A percentile compares a stretch with the other conserved stretches of the same genome.
These are phyloP conservation scores for Girardinus metallicus DNA, from an alignment of 2,797 vertebrate genomes.

Conservation along the genomic window DNA sequence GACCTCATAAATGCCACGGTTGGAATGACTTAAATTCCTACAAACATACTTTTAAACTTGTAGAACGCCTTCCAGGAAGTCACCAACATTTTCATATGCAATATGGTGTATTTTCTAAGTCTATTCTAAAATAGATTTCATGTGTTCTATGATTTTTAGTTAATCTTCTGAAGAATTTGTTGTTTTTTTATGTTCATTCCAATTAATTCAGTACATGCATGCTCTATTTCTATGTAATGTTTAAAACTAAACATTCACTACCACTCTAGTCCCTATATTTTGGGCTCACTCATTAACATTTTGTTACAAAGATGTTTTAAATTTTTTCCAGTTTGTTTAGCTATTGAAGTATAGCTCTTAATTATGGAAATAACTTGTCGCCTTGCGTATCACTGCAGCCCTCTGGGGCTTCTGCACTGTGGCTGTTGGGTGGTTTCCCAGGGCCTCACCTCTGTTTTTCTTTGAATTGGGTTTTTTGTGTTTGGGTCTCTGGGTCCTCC, in stretches of 20 bases:
- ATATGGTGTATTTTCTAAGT: not conserved
- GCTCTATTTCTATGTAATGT: not conserved
- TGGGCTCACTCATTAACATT: not conserved
- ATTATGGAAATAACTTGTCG: not conserved
- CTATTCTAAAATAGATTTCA: not conserved
- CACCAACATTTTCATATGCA: not conserved
- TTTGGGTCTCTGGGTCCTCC: not conserved
- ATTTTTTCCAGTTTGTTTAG: not conserved
- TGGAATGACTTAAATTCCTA: not conserved
- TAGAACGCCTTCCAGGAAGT: not conserved
- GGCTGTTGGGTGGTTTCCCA: not conserved
- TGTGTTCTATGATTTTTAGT: not conserved
- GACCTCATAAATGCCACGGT: not conserved
- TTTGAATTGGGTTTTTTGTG: too few species aligned
- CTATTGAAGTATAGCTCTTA: not conserved
- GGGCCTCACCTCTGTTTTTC: too few species aligned
- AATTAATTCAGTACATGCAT: not conserved
- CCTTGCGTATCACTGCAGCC: not conserved
- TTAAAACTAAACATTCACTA: not conserved
- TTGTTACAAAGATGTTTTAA: not conserved
- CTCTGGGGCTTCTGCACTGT: not conserved
- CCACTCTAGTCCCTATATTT: not conserved
- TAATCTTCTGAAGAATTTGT: not conserved
- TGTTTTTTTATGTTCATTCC: not conserved
- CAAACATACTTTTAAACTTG: not conserved